phyloP scores from a whole-genome alignment of 2,888 invertebrate species.

The Slavum lentiscoides region DNA sequence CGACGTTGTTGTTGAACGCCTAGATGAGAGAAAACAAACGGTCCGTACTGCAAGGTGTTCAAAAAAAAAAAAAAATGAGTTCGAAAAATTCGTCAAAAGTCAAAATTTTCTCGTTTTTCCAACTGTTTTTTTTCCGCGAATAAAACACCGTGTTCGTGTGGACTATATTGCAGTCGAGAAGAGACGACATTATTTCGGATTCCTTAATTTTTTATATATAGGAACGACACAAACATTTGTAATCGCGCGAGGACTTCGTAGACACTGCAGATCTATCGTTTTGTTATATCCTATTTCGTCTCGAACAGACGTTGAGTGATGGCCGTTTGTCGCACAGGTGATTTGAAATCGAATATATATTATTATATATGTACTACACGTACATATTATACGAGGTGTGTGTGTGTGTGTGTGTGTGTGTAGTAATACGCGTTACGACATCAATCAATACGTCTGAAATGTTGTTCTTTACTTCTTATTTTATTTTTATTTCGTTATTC shows the following conservation, averaged over 20 bases:
- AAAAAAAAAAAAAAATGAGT: too few species aligned
- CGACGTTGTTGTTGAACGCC: too few species aligned
- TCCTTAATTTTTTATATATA: too few species aligned
- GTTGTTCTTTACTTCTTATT: constrained; percentile 28
- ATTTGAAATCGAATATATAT: constrained; percentile 23
- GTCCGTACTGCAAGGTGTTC: too few species aligned
- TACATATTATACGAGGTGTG: too few species aligned
- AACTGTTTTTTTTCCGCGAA: too few species aligned
- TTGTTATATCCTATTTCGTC: constrained; percentile 21
- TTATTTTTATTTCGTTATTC: constrained; percentile 26
- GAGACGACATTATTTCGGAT: too few species aligned
- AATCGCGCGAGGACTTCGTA: constrained; percentile 26
- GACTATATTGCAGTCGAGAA: too few species aligned
- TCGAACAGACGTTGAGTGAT: constrained; percentile 38
- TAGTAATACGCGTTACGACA: constrained; percentile 12
- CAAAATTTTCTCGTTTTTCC: too few species aligned
- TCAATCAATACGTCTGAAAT: constrained; percentile 41
- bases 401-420: not conserved
- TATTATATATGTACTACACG: not conserved
- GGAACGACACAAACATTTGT: not conserved
- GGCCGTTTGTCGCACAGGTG: constrained; percentile 32
- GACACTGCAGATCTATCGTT: constrained; percentile 24
- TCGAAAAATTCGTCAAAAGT: too few species aligned
- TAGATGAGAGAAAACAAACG: too few species aligned
- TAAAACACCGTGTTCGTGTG: too few species aligned